phyloP scores from a whole-genome alignment of 2,888 invertebrate genomes.

The Tryphoninae sp. region DNA sequence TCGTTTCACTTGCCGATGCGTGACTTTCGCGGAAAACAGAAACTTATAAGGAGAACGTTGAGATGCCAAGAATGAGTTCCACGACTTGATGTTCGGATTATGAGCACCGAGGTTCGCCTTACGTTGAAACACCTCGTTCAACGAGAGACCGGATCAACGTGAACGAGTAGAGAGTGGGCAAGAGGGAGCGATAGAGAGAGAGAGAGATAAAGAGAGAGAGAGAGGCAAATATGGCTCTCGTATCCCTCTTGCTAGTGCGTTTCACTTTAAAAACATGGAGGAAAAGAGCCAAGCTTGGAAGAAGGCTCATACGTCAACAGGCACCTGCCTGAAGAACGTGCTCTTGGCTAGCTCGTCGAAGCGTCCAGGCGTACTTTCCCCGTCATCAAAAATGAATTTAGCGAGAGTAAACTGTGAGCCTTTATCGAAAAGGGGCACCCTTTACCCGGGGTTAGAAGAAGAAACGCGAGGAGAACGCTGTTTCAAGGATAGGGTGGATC shows the following conservation, averaged over 20 bases:
- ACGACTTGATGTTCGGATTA: conserved; percentile 30
- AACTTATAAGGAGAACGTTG: neutral
- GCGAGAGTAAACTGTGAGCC: conserved; percentile 66
- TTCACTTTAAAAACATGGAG: conserved; percentile 55
- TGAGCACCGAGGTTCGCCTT: conserved; percentile 19
- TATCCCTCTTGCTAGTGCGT: conserved; percentile 42
- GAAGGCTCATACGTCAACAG: conserved; percentile 4
- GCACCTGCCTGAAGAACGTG: conserved; percentile 42
- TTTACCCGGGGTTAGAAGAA: conserved; percentile 11
- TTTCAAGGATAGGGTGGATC: conserved; percentile 49
- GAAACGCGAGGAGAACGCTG: conserved; percentile 22
- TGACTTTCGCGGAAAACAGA: neutral
- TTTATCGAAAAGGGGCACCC: conserved; percentile 29
- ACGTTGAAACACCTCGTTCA: conserved; percentile 36
- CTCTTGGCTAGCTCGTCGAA: conserved; percentile 15
- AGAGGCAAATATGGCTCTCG: conserved; percentile 8
- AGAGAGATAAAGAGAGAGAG: conserved; percentile 3
- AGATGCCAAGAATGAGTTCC: conserved; percentile 10
- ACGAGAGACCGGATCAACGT: conserved; percentile 11
- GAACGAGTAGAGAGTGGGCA: conserved; percentile 5
- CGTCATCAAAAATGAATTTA: conserved; percentile 64
- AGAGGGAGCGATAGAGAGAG: conserved; percentile 6
- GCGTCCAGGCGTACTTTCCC: conserved; percentile 20
- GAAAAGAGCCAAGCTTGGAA: conserved; percentile 32
- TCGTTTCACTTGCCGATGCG: too few species aligned